Evolutionary conservation across 2,797 vertebrate species (phyloP).

Genomic region (Hydrolagus colliei): DNA sequence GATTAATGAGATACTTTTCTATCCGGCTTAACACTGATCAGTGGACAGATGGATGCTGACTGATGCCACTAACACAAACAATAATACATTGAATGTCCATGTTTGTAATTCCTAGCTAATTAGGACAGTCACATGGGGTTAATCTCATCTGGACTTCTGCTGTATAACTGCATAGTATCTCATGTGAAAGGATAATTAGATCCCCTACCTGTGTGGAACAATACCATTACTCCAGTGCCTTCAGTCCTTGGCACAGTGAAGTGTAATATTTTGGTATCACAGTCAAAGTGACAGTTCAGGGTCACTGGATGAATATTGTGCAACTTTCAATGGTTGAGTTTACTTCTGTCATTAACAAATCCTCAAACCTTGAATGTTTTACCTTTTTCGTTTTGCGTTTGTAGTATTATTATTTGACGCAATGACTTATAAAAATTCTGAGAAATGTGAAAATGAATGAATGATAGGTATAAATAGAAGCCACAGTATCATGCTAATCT

Average conservation of each 20-base stretch:
- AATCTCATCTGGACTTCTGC: constrained; percentile 26
- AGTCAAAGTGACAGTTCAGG: constrained; percentile 52
- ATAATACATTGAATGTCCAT: neutral
- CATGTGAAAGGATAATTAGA: constrained; percentile 25
- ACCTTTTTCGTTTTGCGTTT: neutral
- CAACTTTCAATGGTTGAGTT: constrained; percentile 46
- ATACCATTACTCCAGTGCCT: neutral
- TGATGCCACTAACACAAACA: constrained; percentile 6
- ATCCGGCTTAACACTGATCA: constrained; percentile 28
- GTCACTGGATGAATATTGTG: constrained; percentile 52
- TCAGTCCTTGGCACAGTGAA: constrained; percentile 34
- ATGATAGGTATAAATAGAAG: neutral
- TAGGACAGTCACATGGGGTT: constrained; percentile 29
- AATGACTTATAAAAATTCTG: neutral
- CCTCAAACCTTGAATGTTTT: constrained; percentile 15
- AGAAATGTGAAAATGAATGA: neutral
- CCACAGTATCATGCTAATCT: neutral
- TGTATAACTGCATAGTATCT: neutral
- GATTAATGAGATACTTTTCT: constrained; percentile 30
- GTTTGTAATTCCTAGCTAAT: constrained; percentile 25
- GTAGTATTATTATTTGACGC: too few relatives aligned
- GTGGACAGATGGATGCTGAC: constrained; percentile 22
- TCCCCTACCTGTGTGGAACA: constrained; percentile 17
- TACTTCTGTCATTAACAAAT: constrained; percentile 48
- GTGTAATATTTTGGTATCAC: constrained; percentile 44